Evolutionary conservation across 2,888 invertebrate species (phyloP).

Genomic region (Spatulosminthurus flaviceps): DNA sequence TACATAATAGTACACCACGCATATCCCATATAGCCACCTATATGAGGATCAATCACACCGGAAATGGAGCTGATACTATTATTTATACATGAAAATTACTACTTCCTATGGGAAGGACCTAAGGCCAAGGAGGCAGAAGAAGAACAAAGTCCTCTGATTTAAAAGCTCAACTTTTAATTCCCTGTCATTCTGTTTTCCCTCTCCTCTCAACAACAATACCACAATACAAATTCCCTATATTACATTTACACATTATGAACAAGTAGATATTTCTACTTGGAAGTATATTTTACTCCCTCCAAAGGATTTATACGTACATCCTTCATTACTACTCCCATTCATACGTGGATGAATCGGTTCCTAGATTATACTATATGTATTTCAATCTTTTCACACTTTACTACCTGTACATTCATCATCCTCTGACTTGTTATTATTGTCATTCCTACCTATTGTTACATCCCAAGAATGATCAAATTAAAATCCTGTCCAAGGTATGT

Average conservation of each 20-base stretch:
- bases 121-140: constrained; percentile 44
- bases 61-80: constrained; percentile 58
- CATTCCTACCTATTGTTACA: not conserved
- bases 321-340: not conserved
- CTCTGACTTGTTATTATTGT: not conserved
- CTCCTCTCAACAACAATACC: no score
- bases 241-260: no score
- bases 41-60: constrained; percentile 58
- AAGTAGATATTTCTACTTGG: no score
- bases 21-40: not conserved
- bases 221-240: no score
- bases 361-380: not conserved
- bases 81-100: constrained; percentile 49
- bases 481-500: constrained; percentile 8
- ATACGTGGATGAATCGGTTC: no score
- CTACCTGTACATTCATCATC: not conserved
- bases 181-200: not conserved
- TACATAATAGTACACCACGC: constrained; percentile 40
- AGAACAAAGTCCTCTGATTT: not conserved
- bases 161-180: not conserved
- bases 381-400: no score
- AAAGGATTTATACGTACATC: not conserved
- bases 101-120: constrained; percentile 56
- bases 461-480: not conserved
- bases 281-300: no score